A percentile compares a stretch with the other conserved stretches of the same genome.
These are phyloP conservation scores for Drosophila recens DNA, from an alignment of 2,888 invertebrate genomes.

Conservation along the genomic window DNA sequence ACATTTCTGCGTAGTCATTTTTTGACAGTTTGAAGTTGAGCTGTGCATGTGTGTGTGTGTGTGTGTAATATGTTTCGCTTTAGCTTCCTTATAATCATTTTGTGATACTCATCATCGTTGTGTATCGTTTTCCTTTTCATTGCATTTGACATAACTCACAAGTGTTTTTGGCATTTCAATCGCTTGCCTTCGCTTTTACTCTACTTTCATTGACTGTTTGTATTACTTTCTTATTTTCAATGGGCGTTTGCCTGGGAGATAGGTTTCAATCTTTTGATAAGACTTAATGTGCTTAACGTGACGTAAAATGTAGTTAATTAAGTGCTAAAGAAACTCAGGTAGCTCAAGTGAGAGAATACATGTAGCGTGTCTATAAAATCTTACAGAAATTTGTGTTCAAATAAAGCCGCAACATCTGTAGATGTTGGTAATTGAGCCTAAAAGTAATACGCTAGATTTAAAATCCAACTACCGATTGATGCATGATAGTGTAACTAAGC, in stretches of 20 bases:
- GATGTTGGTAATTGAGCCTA: background rate
- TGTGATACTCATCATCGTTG: constrained; percentile 20
- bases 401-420: background rate
- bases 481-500: constrained; percentile 21
- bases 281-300: constrained; percentile 65
- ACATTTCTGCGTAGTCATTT: constrained; percentile 51
- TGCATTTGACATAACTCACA: constrained; percentile 66
- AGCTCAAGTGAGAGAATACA: constrained; percentile 2
- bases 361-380: constrained; percentile 10
- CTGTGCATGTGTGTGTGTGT: constrained; percentile 25
- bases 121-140: constrained; percentile 56
- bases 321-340: constrained; percentile 55
- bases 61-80: constrained; percentile 19
- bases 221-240: constrained; percentile 48
- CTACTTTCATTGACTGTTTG: constrained; percentile 50
- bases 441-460: constrained; percentile 15
- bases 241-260: constrained; percentile 32
- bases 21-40: constrained; percentile 52
- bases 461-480: constrained; percentile 19
- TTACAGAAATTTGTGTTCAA: constrained; percentile 4
- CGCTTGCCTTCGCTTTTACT: constrained; percentile 25
- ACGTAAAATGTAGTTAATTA: constrained; percentile 71
- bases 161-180: constrained; percentile 41
- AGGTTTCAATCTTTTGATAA: constrained; percentile 63
- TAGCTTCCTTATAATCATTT: constrained; percentile 29